A percentile compares a stretch with the other conserved stretches of the same genome.
phyloP scores from a whole-genome alignment of 1,140 invertebrate genomes.

The Eurosta solidaginis region DNA sequence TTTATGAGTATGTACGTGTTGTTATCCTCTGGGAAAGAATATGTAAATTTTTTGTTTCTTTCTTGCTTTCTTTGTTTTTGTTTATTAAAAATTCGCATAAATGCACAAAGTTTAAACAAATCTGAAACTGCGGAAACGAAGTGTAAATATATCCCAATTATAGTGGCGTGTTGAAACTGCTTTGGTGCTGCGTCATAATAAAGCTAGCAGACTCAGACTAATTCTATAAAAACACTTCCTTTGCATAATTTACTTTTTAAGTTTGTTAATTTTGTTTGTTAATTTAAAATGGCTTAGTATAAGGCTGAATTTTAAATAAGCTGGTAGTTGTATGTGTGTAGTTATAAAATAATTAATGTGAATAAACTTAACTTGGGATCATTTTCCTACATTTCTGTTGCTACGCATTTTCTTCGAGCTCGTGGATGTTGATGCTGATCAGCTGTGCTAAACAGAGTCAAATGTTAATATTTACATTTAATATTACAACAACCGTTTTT shows the following conservation, averaged over 20 bases:
- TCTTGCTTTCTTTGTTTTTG: not conserved
- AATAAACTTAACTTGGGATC: no score
- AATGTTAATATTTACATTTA: no score
- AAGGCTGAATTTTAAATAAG: not conserved
- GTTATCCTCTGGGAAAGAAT: not conserved
- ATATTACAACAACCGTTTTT: no score
- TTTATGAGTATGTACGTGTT: not conserved
- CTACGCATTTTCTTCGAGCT: no score
- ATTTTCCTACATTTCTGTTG: no score
- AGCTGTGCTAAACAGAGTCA: no score
- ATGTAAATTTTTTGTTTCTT: not conserved
- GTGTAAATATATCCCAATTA: constrained; percentile 23
- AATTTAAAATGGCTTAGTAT: constrained; percentile 6
- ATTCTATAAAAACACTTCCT: not conserved
- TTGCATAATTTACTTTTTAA: not conserved
- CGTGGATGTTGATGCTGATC: no score
- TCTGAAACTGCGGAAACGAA: constrained; percentile 3
- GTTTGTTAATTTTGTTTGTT: not conserved
- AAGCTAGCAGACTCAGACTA: not conserved
- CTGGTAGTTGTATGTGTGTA: not conserved
- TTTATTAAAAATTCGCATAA: not conserved
- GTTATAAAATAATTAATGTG: no score
- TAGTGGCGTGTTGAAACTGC: not conserved
- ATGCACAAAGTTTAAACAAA: not conserved
- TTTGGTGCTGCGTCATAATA: not conserved